A percentile compares a stretch with the other conserved stretches of the same genome.
Evolutionary conservation across 1,140 invertebrate genomes (phyloP).

Genomic region (Sminthurinus signatus): DNA sequence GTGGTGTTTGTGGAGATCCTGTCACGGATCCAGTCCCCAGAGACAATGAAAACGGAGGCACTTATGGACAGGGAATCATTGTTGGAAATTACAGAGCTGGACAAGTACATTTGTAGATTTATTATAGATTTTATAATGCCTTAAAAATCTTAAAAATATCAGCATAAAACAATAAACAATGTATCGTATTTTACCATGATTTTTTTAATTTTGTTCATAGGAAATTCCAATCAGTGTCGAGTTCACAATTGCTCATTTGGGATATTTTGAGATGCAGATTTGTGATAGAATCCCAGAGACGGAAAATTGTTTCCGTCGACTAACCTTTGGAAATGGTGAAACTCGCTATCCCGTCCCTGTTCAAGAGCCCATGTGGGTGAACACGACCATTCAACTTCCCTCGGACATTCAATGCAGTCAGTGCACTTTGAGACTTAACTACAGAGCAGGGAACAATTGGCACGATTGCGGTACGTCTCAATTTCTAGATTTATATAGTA

Average conservation of each 20-base stretch:
- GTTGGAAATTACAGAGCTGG: too few relatives aligned
- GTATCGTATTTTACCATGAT: too few relatives aligned
- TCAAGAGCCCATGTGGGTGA: neutral
- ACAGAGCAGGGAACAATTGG: conserved; percentile 44
- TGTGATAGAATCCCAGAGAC: conserved; percentile 45
- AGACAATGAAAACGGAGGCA: too few relatives aligned
- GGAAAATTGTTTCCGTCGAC: conserved; percentile 45
- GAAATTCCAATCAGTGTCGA: conserved; percentile 44
- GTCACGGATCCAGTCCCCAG: too few relatives aligned
- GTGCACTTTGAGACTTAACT: conserved; percentile 42
- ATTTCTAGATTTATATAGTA: too few relatives aligned
- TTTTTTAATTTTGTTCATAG: neutral
- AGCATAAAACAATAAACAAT: too few relatives aligned
- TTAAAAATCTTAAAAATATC: too few relatives aligned
- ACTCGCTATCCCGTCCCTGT: neutral
- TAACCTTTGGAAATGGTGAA: conserved; percentile 45
- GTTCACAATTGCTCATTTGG: conserved; percentile 49
- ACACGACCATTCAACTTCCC: conserved; percentile 35
- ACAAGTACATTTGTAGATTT: too few relatives aligned
- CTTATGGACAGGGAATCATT: too few relatives aligned
- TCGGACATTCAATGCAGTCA: conserved; percentile 36
- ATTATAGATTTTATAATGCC: too few relatives aligned
- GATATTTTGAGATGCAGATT: conserved; percentile 48
- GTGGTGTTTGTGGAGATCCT: too few relatives aligned
- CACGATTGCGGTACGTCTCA: conserved; percentile 37